These are phyloP conservation scores for Limanda limanda DNA, from an alignment of 2,113 vertebrate genomes.

Conservation along the genomic window DNA sequence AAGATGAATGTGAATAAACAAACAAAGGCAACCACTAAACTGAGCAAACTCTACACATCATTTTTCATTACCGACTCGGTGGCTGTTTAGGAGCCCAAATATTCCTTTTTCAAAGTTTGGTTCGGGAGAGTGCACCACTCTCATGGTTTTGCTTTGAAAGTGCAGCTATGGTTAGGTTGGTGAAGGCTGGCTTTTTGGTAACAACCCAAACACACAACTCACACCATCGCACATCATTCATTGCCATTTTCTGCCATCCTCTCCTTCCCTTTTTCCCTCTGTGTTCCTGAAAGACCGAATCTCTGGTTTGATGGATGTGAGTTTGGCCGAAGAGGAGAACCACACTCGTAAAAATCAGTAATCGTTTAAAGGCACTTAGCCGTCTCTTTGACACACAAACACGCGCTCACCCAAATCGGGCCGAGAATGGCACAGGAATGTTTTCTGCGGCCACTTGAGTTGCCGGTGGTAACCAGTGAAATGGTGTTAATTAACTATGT, in stretches of 20 bases:
- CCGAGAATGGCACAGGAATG: conserved; percentile 58
- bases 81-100: conserved; percentile 17
- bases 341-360: neutral
- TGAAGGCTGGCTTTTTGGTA: conserved; percentile 33
- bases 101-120: conserved; percentile 1
- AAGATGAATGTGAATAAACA: conserved; percentile 48
- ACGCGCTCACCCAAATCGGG: conserved; percentile 26
- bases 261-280: neutral
- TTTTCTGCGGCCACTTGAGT: conserved; percentile 61
- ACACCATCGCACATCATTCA: conserved; percentile 33
- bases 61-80: conserved; percentile 35
- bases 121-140: conserved; percentile 5
- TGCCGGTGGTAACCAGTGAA: conserved; percentile 64
- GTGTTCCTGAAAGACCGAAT: conserved; percentile 4
- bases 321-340: conserved; percentile 20
- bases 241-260: conserved; percentile 16
- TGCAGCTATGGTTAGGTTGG: conserved; percentile 33
- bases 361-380: conserved; percentile 32
- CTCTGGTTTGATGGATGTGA: conserved; percentile 13
- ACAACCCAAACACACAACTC: conserved; percentile 12
- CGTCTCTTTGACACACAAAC: conserved; percentile 44
- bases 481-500: conserved; percentile 69
- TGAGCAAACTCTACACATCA: conserved; percentile 33
- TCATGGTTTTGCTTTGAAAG: conserved; percentile 23
- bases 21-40: conserved; percentile 37